These are phyloP conservation scores for Brotula barbata DNA, from an alignment of 2,797 vertebrate species.

Conservation along the genomic window DNA sequence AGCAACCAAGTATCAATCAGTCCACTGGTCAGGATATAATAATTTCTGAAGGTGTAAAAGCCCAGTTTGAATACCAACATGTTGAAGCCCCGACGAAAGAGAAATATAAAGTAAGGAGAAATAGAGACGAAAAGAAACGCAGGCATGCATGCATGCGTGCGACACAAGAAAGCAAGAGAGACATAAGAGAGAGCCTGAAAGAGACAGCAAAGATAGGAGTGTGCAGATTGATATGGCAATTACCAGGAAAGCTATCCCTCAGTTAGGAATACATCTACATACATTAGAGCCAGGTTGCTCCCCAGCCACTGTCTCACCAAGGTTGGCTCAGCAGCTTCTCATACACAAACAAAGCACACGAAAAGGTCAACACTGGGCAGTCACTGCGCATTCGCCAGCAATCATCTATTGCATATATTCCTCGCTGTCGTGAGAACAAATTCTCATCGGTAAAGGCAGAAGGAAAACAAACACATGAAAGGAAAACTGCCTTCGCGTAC, in stretches of 20 bases:
- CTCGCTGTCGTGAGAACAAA: constrained; percentile 24
- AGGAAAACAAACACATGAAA: constrained; percentile 19
- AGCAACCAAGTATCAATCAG: constrained; percentile 10
- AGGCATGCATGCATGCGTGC: constrained; percentile 10
- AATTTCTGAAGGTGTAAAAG: constrained; percentile 32
- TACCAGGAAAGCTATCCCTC: constrained; percentile 75
- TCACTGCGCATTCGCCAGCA: constrained; percentile 34
- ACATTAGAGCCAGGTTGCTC: constrained; percentile 70
- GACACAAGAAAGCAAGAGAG: constrained; percentile 23
- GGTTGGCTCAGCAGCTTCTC: constrained; percentile 47
- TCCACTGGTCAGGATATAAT: constrained; percentile 21
- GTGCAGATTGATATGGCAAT: constrained; percentile 81
- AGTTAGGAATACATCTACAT: constrained; percentile 81
- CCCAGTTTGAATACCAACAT: constrained; percentile 43
- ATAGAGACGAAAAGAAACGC: constrained; percentile 5
- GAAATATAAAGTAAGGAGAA: constrained; percentile 22
- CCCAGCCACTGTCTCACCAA: constrained; percentile 58
- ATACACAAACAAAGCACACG: constrained; percentile 38
- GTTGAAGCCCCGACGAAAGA: constrained; percentile 30
- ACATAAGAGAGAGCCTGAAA: constrained; percentile 60
- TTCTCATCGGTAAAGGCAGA: constrained; percentile 7
- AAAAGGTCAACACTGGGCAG: constrained; percentile 59
- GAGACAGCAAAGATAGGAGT: constrained; percentile 69
- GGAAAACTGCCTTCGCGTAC: not conserved
- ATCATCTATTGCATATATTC: constrained; percentile 33